Conservation (phyloP, 1,140 invertebrate species). For the Anastrepha obliqua region DNA sequence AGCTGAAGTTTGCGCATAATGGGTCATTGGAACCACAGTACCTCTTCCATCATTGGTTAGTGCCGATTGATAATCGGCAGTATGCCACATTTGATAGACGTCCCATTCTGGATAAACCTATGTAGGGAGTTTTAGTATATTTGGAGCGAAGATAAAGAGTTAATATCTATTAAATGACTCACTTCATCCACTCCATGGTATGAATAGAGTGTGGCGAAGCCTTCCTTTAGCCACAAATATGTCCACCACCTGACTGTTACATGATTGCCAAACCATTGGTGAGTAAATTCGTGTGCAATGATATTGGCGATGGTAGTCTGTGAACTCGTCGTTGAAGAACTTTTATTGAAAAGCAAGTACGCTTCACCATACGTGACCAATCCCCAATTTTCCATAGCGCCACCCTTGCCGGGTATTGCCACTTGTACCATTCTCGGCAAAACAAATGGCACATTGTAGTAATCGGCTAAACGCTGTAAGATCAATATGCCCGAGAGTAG, state of each 20-base stretch:
- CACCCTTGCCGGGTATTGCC: conserved; percentile 68
- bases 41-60: conserved; percentile 81
- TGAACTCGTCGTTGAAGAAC: conserved; percentile 64
- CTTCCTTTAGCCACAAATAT: conserved; percentile 79
- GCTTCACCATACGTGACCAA: conserved; percentile 71
- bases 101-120: conserved; percentile 81
- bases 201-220: conserved; percentile 75
- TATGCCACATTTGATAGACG: conserved; percentile 87
- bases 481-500: conserved; percentile 67
- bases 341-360: conserved; percentile 66
- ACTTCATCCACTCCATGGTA: conserved; percentile 54
- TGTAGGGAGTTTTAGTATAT: background rate
- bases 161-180: conserved; percentile 14
- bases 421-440: conserved; percentile 70
- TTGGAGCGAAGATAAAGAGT: background rate
- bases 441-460: conserved; percentile 64
- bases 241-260: conserved; percentile 80
- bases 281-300: conserved; percentile 80
- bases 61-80: conserved; percentile 80
- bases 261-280: conserved; percentile 82
- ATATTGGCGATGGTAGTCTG: conserved; percentile 77
- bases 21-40: conserved; percentile 82
- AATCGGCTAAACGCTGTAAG: conserved; percentile 65
- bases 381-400: conserved; percentile 74
- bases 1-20: conserved; percentile 80